These are phyloP conservation scores for Pempheris klunzingeri DNA, from an alignment of 2,797 vertebrate species.

Conservation along the genomic window DNA sequence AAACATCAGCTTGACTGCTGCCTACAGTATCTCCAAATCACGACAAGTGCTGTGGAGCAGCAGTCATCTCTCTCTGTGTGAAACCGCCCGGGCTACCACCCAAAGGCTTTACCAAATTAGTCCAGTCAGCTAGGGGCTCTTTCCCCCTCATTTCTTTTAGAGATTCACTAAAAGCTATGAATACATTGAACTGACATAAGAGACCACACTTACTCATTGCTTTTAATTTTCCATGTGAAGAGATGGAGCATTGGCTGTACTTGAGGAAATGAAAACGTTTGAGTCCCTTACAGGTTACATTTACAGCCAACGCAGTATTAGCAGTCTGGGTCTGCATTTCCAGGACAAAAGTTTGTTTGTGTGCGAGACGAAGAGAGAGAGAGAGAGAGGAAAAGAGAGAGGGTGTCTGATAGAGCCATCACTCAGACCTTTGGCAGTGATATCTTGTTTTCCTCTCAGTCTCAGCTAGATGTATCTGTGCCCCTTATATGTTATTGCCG, in stretches of 20 bases:
- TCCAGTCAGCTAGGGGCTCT: conserved; percentile 55
- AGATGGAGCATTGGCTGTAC: conserved; percentile 31
- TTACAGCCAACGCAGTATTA: conserved; percentile 25
- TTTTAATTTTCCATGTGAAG: conserved; percentile 61
- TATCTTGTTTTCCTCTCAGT: conserved; percentile 82
- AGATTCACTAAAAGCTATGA: conserved; percentile 55
- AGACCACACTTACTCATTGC: conserved; percentile 30
- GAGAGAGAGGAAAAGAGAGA: conserved; percentile 37
- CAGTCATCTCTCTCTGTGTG: conserved; percentile 40
- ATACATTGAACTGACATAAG: conserved; percentile 48
- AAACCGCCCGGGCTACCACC: conserved; percentile 38
- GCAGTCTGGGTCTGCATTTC: conserved; percentile 37
- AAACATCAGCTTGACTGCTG: conserved; percentile 38
- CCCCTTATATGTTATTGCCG: conserved; percentile 75
- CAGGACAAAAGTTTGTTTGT: conserved; percentile 51
- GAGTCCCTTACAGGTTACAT: conserved; percentile 16
- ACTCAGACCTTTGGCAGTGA: conserved; percentile 80
- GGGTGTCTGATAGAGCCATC: conserved; percentile 76
- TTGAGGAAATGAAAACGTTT: conserved; percentile 47
- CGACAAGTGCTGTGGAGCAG: conserved; percentile 26
- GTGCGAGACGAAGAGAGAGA: conserved; percentile 35
- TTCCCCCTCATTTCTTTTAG: conserved; percentile 46
- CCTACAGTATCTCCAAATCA: conserved; percentile 41
- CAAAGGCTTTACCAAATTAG: conserved; percentile 56
- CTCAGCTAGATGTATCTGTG: conserved; percentile 72